Percentiles rank a stretch among this genome's conserved stretches.
phyloP scores from a whole-genome alignment of 1,140 invertebrate species.

The Drosophila subpulchrella region DNA sequence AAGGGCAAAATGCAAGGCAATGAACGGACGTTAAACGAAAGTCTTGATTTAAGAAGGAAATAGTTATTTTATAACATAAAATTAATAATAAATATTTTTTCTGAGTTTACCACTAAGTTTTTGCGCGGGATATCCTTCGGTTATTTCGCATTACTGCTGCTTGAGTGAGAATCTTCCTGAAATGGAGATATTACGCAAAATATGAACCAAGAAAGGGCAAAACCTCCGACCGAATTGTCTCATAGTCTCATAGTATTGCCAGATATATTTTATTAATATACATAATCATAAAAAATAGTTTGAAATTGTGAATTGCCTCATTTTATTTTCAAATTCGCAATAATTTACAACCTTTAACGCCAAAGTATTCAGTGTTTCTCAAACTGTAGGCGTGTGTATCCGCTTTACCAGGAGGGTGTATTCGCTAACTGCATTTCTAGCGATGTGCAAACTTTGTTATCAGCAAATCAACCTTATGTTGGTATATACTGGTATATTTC shows the following conservation, averaged over 20 bases:
- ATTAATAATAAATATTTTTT: neutral
- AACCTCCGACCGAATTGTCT: neutral
- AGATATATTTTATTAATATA: too few species aligned
- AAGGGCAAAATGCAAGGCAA: too few species aligned
- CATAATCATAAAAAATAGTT: too few species aligned
- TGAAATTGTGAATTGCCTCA: neutral
- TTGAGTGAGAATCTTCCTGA: too few species aligned
- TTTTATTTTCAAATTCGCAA: neutral
- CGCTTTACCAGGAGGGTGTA: neutral
- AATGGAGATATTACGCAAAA: neutral
- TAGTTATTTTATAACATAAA: too few species aligned
- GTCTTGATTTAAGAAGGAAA: too few species aligned
- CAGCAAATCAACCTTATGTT: too few species aligned
- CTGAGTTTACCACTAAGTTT: neutral
- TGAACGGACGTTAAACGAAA: too few species aligned
- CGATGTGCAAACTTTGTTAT: too few species aligned
- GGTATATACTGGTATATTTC: too few species aligned
- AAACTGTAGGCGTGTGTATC: neutral
- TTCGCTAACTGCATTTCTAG: too few species aligned
- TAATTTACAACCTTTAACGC: slow-evolving; percentile 1
- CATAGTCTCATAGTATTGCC: too few species aligned
- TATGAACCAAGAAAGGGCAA: neutral
- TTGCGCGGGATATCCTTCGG: neutral
- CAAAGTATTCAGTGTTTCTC: neutral
- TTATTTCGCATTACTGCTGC: neutral